A percentile compares a stretch with the other conserved stretches of the same genome.
These are phyloP conservation scores for Semotilus atromaculatus DNA, from an alignment of 2,797 vertebrate genomes.

Conservation along the genomic window DNA sequence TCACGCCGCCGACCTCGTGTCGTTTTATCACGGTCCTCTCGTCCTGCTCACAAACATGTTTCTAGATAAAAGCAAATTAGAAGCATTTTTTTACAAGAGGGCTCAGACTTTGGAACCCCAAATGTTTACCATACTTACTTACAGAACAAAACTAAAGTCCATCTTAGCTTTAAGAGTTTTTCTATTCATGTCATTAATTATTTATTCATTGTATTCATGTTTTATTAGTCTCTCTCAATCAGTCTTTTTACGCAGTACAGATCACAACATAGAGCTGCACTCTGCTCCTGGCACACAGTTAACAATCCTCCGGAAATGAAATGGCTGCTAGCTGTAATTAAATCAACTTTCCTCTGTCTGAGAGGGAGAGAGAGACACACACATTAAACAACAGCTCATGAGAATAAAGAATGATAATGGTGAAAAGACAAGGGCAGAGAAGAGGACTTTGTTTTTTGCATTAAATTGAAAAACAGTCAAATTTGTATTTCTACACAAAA, in stretches of 20 bases:
- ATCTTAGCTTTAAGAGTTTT: background rate
- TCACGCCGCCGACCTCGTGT: too few species aligned
- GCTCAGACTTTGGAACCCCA: background rate
- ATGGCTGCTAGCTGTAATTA: slow-evolving; percentile 51
- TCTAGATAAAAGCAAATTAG: background rate
- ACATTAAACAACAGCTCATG: slow-evolving; percentile 9
- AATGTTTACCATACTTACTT: background rate
- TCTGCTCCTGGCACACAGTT: slow-evolving; percentile 39
- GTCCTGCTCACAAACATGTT: background rate
- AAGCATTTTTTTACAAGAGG: background rate
- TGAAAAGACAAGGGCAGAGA: background rate
- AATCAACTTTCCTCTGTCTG: slow-evolving; percentile 40
- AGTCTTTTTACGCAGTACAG: slow-evolving; percentile 7
- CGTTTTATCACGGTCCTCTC: too few species aligned
- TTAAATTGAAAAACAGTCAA: background rate
- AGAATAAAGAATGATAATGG: slow-evolving; percentile 1
- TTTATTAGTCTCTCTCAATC: slow-evolving; percentile 13
- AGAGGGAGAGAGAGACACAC: background rate
- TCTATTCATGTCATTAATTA: background rate
- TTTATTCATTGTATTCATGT: slow-evolving; percentile 25
- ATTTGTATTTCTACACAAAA: slow-evolving; percentile 17
- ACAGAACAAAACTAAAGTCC: background rate
- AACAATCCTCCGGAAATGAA: slow-evolving; percentile 45
- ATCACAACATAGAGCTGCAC: background rate
- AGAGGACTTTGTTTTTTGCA: background rate